Evolutionary conservation across 1,140 invertebrate genomes (phyloP).

Genomic region (Trachymyrmex septentrionalis): DNA sequence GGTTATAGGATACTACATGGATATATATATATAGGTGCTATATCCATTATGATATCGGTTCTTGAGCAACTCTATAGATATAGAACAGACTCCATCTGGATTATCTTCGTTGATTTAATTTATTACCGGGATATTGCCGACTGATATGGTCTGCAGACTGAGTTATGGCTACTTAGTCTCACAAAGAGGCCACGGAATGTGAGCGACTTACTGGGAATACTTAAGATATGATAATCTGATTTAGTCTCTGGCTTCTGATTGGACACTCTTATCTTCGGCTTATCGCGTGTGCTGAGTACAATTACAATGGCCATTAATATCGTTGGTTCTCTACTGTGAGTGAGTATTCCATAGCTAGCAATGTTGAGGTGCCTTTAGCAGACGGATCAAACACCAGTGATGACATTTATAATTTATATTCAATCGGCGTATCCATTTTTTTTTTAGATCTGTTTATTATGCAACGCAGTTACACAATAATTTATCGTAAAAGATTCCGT

Average conservation of each 20-base stretch:
- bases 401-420: neutral
- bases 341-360: neutral
- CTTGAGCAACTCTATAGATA: slow-evolving; percentile 75
- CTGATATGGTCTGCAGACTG: slow-evolving; percentile 76
- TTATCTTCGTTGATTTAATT: slow-evolving; percentile 85
- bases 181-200: slow-evolving; percentile 67
- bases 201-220: slow-evolving; percentile 74
- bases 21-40: slow-evolving; percentile 35
- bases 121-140: slow-evolving; percentile 82
- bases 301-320: slow-evolving; percentile 56
- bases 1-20: slow-evolving; percentile 22
- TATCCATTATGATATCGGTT: slow-evolving; percentile 80
- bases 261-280: slow-evolving; percentile 68
- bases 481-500: neutral
- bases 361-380: neutral
- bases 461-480: neutral
- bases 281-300: slow-evolving; percentile 56
- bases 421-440: neutral
- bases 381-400: neutral
- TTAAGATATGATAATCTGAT: slow-evolving; percentile 70
- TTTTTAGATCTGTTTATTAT: neutral
- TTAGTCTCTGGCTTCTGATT: slow-evolving; percentile 58
- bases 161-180: slow-evolving; percentile 80
- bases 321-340: neutral
- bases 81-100: slow-evolving; percentile 81